phyloP scores from a whole-genome alignment of 2,113 vertebrate genomes.

The Orthochromis malagaraziensis region DNA sequence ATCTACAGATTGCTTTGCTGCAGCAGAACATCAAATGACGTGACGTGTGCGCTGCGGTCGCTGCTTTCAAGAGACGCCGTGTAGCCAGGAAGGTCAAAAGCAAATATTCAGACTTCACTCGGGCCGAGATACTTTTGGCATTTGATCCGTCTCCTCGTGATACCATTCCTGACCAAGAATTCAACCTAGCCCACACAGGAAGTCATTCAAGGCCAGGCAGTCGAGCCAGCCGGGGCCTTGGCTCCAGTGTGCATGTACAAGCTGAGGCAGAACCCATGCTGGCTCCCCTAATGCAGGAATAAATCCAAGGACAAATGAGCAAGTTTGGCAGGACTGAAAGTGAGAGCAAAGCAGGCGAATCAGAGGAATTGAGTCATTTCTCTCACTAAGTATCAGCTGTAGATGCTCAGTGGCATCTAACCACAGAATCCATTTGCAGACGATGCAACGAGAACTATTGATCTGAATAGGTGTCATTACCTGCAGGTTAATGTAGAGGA shows the following conservation, averaged over 20 bases:
- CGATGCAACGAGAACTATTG: neutral
- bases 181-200: conserved; percentile 46
- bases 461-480: conserved; percentile 23
- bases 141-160: conserved; percentile 14
- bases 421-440: conserved; percentile 4
- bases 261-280: conserved; percentile 32
- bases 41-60: neutral
- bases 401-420: neutral
- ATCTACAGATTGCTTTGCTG: neutral
- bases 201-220: conserved; percentile 41
- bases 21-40: neutral
- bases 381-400: conserved; percentile 21
- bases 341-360: conserved; percentile 7
- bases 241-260: conserved; percentile 9
- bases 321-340: conserved; percentile 27
- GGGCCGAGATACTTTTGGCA: neutral
- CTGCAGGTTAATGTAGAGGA: conserved; percentile 38
- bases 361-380: neutral
- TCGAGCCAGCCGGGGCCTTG: conserved; percentile 23
- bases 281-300: conserved; percentile 24
- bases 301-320: conserved; percentile 55
- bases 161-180: conserved; percentile 15
- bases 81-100: neutral
- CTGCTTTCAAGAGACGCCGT: neutral
- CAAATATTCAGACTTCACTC: neutral